These are phyloP conservation scores for Pantherophis guttatus DNA, from an alignment of 2,113 vertebrate genomes.

Conservation along the genomic window DNA sequence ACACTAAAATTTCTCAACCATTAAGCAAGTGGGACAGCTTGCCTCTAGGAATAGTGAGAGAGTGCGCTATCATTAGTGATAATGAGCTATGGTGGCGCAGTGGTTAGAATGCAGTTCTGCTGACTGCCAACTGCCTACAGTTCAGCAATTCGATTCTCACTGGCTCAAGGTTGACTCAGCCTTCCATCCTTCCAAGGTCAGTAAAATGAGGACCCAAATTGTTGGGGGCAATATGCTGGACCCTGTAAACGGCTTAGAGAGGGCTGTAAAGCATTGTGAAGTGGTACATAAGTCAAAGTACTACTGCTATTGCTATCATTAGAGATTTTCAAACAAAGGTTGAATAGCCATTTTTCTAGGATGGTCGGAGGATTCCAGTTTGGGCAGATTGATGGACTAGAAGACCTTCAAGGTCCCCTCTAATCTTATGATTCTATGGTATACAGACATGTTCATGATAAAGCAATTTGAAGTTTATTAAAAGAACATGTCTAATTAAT, in stretches of 20 bases:
- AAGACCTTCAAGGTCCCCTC: not conserved
- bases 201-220: no score
- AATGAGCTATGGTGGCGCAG: no score
- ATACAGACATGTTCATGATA: not conserved
- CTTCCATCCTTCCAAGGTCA: no score
- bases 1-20: not conserved
- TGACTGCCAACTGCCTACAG: no score
- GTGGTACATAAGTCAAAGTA: no score
- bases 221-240: no score
- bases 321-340: not conserved
- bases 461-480: slow-evolving; percentile 28
- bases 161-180: no score
- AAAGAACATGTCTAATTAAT: slow-evolving; percentile 49
- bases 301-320: no score
- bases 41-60: not conserved
- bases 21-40: not conserved
- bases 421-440: not conserved
- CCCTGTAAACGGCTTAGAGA: no score
- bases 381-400: not conserved
- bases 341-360: not conserved
- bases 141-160: no score
- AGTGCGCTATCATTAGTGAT: not conserved
- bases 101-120: no score
- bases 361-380: not conserved
- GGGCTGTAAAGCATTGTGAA: no score